Conservation (phyloP, 2,113 vertebrate genomes). For the Peucedramus taeniatus region DNA sequence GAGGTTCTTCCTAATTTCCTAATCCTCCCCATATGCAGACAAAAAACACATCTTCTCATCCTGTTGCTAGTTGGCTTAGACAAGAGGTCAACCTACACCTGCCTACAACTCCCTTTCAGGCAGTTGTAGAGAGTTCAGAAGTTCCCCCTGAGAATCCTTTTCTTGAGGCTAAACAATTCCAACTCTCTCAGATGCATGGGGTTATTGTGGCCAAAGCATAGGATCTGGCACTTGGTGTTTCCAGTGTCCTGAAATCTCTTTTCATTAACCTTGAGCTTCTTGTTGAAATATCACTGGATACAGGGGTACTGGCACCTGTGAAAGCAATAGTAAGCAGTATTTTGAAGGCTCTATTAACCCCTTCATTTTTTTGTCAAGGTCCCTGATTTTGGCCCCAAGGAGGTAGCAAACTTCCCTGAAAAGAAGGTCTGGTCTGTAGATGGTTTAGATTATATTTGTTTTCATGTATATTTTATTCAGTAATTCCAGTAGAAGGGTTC, state of each 20-base stretch:
- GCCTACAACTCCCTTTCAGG: accelerated
- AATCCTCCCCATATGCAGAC: neutral
- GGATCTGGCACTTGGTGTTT: neutral
- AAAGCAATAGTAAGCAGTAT: neutral
- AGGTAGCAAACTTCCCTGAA: neutral
- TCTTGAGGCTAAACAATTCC: neutral
- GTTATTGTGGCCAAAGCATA: neutral
- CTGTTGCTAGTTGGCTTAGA: neutral
- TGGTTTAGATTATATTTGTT: neutral
- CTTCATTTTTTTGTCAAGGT: neutral
- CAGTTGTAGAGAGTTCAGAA: neutral
- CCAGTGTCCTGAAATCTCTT: neutral
- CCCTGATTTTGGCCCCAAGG: neutral
- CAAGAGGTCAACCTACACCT: neutral
- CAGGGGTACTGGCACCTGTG: no score
- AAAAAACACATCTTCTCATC: neutral
- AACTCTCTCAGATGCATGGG: neutral
- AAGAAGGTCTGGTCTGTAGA: neutral
- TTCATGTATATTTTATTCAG: neutral
- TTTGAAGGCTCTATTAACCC: neutral
- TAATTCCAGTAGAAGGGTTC: neutral
- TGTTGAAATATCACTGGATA: neutral
- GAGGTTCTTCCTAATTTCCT: neutral
- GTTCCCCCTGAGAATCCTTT: neutral
- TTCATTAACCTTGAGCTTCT: neutral